Base-by-base conservation (phyloP, 2,888 invertebrate species). In the Sinhomidia bicolor region DNA sequence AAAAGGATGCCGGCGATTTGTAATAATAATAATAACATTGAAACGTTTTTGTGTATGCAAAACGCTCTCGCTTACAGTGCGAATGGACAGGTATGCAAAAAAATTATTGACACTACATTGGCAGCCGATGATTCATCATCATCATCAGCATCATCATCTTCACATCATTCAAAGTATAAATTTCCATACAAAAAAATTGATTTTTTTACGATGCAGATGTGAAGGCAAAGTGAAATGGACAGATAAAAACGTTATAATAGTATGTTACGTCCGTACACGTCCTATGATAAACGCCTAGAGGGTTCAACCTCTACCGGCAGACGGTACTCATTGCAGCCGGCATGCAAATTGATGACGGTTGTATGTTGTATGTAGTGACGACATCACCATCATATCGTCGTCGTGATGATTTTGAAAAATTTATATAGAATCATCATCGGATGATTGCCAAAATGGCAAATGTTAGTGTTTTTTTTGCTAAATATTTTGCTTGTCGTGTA, bases 51-150 rank as follows among this genome's bases (percentile, higher is more conserved):
- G 14, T 23, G 57, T 60, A 47, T 74, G 74, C 32, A 47, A 79
- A 79, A 81, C 26, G 29, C 51, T 47, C 23, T 20, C 47, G 23
- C 60, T 44, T 14, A 41, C 80, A 20, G 14, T 65, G 14, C 12
- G 51, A 54, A n/a, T 7, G 29, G 47, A 47, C 47, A 51, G 29
- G 26, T 26, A 65, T 65, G 44, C 65, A 68, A 47, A 71, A 29
- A 47, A 36, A 20, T 36, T 79, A 79, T 65, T 65, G 65, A n/a
- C n/a, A n/a, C n/a, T n/a, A n/a, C n/a, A n/a, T n/a, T n/a, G n/a
- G 47, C 65, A 68, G 29, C 29, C n/a, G 9, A 81, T 79, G 79
- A 79, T 79, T 79, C 79, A 79, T 79, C 71, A 23, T 32, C 47
- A 47, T 47, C 47, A 14, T 47, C 47, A 47, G 17, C 17, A n/a